Percentiles rank a stretch among this genome's conserved stretches.
These are phyloP conservation scores for Glaucomys volans DNA, from an alignment of 2,113 vertebrate species.

Conservation along the genomic window DNA sequence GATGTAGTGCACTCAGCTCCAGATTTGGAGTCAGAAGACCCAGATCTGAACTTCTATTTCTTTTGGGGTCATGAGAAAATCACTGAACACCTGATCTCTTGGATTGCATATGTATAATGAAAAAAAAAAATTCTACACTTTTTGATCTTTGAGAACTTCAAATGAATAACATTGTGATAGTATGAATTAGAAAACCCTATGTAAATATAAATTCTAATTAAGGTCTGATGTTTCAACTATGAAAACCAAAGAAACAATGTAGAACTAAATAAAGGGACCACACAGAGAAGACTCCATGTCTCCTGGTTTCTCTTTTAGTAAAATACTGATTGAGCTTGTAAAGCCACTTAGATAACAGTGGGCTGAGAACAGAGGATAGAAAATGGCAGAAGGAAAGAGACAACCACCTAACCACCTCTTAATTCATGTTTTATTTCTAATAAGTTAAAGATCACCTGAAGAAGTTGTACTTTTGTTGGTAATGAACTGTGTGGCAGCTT, in stretches of 20 bases:
- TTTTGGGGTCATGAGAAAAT: neutral
- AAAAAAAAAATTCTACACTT: neutral
- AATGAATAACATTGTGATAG: neutral
- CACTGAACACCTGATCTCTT: neutral
- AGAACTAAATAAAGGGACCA: neutral
- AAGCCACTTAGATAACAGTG: neutral
- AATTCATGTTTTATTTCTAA: neutral
- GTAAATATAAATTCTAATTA: neutral
- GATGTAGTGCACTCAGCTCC: rapidly evolving
- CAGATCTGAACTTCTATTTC: neutral
- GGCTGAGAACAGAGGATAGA: neutral
- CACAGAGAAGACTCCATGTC: neutral
- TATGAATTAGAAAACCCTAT: neutral
- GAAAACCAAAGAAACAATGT: neutral
- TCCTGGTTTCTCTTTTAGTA: neutral
- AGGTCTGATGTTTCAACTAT: neutral
- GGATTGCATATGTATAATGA: neutral
- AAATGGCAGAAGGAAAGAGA: neutral
- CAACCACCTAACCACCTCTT: neutral
- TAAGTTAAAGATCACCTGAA: slow-evolving; percentile 5
- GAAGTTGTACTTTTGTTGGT: neutral
- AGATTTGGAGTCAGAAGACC: neutral
- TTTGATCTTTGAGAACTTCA: neutral
- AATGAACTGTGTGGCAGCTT: neutral
- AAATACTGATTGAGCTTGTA: neutral